Base-by-base conservation (phyloP, 2,888 invertebrate genomes). In the Rhorus exstirpatorius region DNA sequence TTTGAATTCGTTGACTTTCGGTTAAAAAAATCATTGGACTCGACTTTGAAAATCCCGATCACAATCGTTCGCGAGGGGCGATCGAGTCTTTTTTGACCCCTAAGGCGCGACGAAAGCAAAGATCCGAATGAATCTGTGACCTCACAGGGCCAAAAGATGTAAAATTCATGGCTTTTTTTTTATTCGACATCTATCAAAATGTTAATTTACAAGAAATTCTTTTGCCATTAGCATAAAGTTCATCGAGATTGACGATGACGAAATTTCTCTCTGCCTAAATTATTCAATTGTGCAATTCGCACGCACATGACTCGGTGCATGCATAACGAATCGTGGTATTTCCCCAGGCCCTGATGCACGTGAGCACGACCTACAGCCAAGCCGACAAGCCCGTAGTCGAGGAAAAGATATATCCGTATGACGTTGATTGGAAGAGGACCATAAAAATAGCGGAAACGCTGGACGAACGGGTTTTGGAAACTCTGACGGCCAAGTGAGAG, bases 351-450 rank as follows among this genome's bases (percentile, higher is more conserved):
- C 93, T 97, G 8, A 93, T 97, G 0, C 98, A 98, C 92, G 96
- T 98, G 0, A 98, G 98, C 0, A 98, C 98, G 0, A 97, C 97
- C 0, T 98, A 97, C 91, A 96, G 97, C 4, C 97, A 98, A 92
- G 96, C 97, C 3, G 96, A 97, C 86, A 94, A 95, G 44, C 93
- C 95, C 10, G 94, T 94, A 0, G 95, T 98, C 0, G 96, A 96
- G 67, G 98, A 98, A 92, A 93, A 95, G 65, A 93, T 97, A 63
- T 97, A 97, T 89, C 96, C 96, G 0, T 92, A 95, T 0, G 94
- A 94, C 44, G 95, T 95, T 0, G 95, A 97, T 88, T 97, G 97
- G 96, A 93, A 94, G 24, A 94, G 95, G 1, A 94, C 95, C 0
- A 94, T 97, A 3, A 93, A 94, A 51, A 92, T 97, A 7, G 96